Evolutionary conservation across 2,113 vertebrate species (phyloP).

Genomic region (Theristicus caerulescens): DNA sequence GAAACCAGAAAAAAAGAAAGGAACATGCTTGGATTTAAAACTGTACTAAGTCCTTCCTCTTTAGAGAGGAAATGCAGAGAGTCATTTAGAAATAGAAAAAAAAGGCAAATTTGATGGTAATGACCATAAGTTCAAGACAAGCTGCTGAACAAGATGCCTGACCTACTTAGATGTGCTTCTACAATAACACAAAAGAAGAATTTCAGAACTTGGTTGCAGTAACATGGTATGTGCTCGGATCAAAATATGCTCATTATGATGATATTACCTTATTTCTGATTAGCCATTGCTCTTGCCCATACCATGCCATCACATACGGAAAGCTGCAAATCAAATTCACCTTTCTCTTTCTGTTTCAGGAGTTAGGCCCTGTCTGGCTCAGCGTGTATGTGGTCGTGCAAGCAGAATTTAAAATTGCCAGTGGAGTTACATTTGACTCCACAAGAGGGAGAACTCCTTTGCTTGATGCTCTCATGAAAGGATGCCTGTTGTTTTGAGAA

Average conservation of each 20-base stretch:
- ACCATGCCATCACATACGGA: neutral
- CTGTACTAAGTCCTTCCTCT: neutral
- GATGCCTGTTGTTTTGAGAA: neutral
- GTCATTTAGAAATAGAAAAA: neutral
- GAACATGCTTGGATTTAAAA: neutral
- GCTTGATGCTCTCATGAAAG: neutral
- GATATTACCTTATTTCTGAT: neutral
- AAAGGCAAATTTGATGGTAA: neutral
- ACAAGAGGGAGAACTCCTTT: slow-evolving; percentile 1
- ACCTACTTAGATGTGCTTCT: neutral
- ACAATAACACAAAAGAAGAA: neutral
- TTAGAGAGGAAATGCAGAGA: neutral
- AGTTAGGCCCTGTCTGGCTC: neutral
- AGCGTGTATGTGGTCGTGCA: neutral
- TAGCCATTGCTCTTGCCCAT: neutral
- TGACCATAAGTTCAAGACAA: neutral
- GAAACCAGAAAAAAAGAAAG: neutral
- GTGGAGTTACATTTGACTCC: neutral
- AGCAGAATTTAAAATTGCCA: neutral
- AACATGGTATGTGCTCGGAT: rapidly evolving
- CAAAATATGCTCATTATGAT: neutral
- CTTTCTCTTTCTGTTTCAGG: neutral
- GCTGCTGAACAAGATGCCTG: neutral
- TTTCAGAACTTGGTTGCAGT: neutral
- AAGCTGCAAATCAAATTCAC: neutral